phyloP scores from a whole-genome alignment of 2,888 invertebrate species.

The Epistrophe eligans region DNA sequence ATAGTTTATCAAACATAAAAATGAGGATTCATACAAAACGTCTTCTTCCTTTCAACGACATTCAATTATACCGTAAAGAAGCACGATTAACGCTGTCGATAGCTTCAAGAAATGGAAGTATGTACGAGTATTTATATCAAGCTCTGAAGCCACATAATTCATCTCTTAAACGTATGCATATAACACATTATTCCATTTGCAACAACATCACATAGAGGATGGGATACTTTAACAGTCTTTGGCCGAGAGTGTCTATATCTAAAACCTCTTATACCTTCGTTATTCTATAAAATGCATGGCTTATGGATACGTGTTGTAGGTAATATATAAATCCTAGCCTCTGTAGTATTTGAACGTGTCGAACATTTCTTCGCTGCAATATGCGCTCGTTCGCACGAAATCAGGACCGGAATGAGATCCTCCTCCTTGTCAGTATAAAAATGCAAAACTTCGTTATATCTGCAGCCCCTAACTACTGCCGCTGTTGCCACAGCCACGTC shows the following conservation, averaged over 20 bases:
- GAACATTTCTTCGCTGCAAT: constrained; percentile 71
- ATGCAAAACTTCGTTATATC: constrained; percentile 73
- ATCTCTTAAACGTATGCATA: constrained; percentile 61
- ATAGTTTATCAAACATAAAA: constrained; percentile 26
- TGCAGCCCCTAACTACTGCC: constrained; percentile 30
- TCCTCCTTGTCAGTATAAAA: constrained; percentile 74
- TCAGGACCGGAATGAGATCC: constrained; percentile 75
- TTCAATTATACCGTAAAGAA: constrained; percentile 74
- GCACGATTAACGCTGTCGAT: constrained; percentile 74
- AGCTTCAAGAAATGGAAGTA: constrained; percentile 71
- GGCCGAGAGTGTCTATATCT: neutral
- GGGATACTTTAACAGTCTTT: neutral
- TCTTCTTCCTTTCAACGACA: constrained; percentile 69
- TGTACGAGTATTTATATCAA: constrained; percentile 56
- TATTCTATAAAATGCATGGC: constrained; percentile 36
- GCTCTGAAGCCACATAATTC: constrained; percentile 65
- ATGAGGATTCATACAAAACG: constrained; percentile 51
- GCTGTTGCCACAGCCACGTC: constrained; percentile 25
- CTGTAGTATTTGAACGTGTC: constrained; percentile 60
- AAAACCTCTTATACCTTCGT: neutral
- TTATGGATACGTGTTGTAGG: constrained; percentile 58
- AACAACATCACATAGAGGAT: constrained; percentile 6
- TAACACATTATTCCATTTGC: constrained; percentile 62
- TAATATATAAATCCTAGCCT: constrained; percentile 68
- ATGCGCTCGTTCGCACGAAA: constrained; percentile 75